phyloP scores from a whole-genome alignment of 1,140 invertebrate genomes.

The Drosophila pandora region DNA sequence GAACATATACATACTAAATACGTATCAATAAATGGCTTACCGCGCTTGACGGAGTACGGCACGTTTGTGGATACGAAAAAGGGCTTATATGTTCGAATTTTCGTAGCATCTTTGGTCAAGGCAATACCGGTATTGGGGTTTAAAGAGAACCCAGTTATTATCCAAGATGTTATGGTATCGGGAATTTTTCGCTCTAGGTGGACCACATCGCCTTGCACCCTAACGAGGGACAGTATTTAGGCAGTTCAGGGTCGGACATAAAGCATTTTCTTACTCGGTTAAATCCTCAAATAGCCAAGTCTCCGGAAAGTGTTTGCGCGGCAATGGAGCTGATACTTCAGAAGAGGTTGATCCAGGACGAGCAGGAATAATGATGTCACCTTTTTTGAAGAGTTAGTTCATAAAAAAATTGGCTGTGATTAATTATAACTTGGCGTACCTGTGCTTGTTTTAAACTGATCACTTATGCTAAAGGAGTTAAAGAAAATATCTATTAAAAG shows the following conservation, averaged over 20 bases:
- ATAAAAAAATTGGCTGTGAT: neutral
- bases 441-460: neutral
- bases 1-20: too few species aligned
- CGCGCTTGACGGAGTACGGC: conserved; percentile 93
- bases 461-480: neutral
- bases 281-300: conserved; percentile 28
- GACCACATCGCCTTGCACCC: conserved; percentile 26
- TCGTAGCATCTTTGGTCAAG: conserved; percentile 88
- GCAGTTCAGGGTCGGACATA: neutral
- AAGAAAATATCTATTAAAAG: neutral
- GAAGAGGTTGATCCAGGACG: neutral
- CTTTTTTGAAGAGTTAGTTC: neutral
- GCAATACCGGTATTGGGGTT: conserved; percentile 93
- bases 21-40: conserved; percentile 66
- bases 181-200: conserved; percentile 87
- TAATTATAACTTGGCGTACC: neutral
- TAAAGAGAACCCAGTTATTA: conserved; percentile 95
- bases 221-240: neutral
- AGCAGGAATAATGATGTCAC: neutral
- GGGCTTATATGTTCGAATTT: conserved; percentile 93
- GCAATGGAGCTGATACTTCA: neutral
- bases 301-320: conserved; percentile 18
- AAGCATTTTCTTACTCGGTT: conserved; percentile 8
- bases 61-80: conserved; percentile 93
- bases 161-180: conserved; percentile 96